Conservation (phyloP, 2,888 invertebrate species). For the Calliscelio sp. region DNA sequence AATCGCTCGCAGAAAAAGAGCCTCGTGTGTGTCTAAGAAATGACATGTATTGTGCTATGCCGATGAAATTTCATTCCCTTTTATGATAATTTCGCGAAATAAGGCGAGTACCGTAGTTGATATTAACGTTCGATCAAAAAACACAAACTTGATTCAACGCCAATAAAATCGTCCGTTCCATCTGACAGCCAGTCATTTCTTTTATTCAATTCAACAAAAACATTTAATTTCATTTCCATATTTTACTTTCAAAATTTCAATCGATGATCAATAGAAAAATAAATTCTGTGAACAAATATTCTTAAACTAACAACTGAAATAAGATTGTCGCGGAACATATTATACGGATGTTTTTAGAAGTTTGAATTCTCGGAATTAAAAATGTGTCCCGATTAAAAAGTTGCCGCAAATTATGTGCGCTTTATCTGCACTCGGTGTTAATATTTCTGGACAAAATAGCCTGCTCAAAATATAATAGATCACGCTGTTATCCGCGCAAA, state of each 20-base stretch:
- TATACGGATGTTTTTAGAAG: too few species aligned
- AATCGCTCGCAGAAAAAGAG: conserved; percentile 34
- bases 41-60: conserved; percentile 29
- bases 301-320: too few species aligned
- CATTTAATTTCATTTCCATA: too few species aligned
- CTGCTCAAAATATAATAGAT: conserved; percentile 36
- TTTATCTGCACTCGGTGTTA: neutral
- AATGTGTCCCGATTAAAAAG: neutral
- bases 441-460: conserved; percentile 32
- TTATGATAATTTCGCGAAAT: conserved; percentile 32
- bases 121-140: conserved; percentile 14
- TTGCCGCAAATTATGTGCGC: conserved; percentile 14
- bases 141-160: neutral
- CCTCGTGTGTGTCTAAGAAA: conserved; percentile 39
- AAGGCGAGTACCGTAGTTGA: neutral
- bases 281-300: too few species aligned
- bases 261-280: too few species aligned
- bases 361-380: too few species aligned
- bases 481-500: conserved; percentile 45
- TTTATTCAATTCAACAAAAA: too few species aligned
- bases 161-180: neutral
- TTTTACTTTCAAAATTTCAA: too few species aligned
- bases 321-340: too few species aligned
- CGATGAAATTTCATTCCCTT: conserved; percentile 32
- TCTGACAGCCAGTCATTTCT: too few species aligned